phyloP scores from a whole-genome alignment of 1,140 invertebrate genomes.

The Drosophila sproati region DNA sequence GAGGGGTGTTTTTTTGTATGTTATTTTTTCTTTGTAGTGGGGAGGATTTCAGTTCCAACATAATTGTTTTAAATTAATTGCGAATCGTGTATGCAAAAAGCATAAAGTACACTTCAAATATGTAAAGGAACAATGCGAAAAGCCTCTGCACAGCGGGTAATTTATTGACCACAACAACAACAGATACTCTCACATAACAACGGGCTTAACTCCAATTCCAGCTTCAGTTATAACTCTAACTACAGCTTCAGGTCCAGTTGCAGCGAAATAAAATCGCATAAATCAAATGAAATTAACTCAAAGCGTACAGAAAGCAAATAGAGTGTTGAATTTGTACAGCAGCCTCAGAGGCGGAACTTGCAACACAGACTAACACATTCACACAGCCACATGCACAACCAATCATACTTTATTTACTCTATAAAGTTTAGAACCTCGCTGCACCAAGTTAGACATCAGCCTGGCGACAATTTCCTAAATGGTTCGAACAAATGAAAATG shows the following conservation, averaged over 20 bases:
- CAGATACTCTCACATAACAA: conserved; percentile 40
- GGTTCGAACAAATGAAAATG: conserved; percentile 68
- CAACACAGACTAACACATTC: conserved; percentile 12
- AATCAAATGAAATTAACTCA: conserved; percentile 79
- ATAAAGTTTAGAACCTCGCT: conserved; percentile 54
- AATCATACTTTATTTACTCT: conserved; percentile 72
- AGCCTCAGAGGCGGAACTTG: conserved; percentile 49
- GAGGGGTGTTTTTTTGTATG: conserved; percentile 34
- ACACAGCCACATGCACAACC: conserved; percentile 49
- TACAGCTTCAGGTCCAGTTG: conserved; percentile 11
- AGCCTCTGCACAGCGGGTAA: conserved; percentile 70
- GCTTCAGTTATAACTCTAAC: not conserved
- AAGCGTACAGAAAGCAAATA: conserved; percentile 48
- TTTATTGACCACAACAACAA: conserved; percentile 66
- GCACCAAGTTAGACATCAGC: conserved; percentile 36
- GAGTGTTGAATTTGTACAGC: conserved; percentile 68
- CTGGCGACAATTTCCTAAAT: conserved; percentile 75
- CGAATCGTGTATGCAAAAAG: conserved; percentile 74
- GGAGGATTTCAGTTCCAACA: conserved; percentile 45
- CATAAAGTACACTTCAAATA: conserved; percentile 77
- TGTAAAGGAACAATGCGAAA: conserved; percentile 66
- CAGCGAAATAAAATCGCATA: conserved; percentile 51
- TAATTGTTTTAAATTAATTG: conserved; percentile 82
- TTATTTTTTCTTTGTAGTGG: conserved; percentile 19
- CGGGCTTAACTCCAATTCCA: conserved; percentile 34